Percentiles rank a stretch among this genome's conserved stretches.
phyloP scores from a whole-genome alignment of 1,140 invertebrate genomes.

The Helicoverpa zea region DNA sequence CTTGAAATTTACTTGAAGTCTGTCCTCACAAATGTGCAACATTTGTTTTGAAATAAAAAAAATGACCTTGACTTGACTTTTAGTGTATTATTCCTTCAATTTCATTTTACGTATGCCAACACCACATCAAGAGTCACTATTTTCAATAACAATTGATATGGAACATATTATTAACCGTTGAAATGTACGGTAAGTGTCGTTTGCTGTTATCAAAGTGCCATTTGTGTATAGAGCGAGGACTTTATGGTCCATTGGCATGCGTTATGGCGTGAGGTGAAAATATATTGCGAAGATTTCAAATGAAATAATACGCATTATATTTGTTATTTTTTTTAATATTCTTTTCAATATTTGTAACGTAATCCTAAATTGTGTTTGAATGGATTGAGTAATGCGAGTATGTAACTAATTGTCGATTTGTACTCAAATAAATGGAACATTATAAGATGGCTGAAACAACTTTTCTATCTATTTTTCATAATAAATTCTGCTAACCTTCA shows the following conservation, averaged over 20 bases:
- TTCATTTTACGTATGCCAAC: neutral
- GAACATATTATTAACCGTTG: conserved; percentile 39
- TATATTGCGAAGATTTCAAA: conserved; percentile 20
- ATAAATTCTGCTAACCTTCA: neutral
- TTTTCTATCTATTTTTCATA: no score
- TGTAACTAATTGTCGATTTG: no score
- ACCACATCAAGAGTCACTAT: neutral
- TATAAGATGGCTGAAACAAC: no score
- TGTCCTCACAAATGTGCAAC: no score
- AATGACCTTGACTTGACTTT: no score
- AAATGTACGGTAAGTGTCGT: conserved; percentile 51
- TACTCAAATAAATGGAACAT: no score
- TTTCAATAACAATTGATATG: conserved; percentile 37
- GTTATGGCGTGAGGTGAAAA: conserved; percentile 48
- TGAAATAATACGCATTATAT: neutral
- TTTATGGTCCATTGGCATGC: conserved; percentile 47
- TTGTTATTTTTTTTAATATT: no score
- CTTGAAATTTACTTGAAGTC: no score
- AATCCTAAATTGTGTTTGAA: neutral
- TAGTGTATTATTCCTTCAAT: no score
- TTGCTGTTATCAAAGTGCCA: conserved; percentile 54
- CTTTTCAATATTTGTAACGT: neutral
- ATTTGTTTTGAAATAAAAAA: no score
- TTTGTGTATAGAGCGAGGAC: conserved; percentile 29
- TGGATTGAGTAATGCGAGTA: no score